phyloP scores from a whole-genome alignment of 2,888 invertebrate species.

The Oxycera nigricornis region DNA sequence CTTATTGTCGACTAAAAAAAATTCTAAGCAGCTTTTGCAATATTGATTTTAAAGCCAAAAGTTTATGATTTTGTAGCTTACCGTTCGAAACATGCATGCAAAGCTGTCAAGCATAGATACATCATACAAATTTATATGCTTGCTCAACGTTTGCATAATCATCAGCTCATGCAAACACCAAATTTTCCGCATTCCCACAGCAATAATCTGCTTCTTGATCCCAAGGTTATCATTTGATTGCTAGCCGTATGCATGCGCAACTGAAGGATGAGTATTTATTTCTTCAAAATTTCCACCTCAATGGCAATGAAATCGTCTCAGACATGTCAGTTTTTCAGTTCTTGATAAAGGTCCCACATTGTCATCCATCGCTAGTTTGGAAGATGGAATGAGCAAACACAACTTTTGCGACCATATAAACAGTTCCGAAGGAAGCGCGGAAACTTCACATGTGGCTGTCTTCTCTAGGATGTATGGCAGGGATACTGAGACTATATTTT shows the following conservation, averaged over 20 bases:
- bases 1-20: no score
- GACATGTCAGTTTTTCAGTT: not conserved
- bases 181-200: not conserved
- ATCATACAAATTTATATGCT: not conserved
- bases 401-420: no score
- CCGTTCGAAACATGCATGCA: no score
- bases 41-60: no score
- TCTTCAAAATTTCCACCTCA: conserved; percentile 18
- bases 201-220: not conserved
- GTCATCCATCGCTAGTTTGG: not conserved
- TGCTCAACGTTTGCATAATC: not conserved
- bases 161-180: not conserved
- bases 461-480: no score
- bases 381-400: no score
- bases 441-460: no score
- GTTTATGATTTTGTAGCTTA: no score
- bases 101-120: no score
- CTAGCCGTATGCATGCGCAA: not conserved
- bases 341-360: not conserved
- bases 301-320: conserved; percentile 13
- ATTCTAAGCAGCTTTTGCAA: no score
- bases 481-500: no score
- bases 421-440: no score
- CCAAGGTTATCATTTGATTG: conserved; percentile 1
- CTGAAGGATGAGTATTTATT: not conserved